phyloP scores from a whole-genome alignment of 2,888 invertebrate genomes.

The Xylocampa areola region DNA sequence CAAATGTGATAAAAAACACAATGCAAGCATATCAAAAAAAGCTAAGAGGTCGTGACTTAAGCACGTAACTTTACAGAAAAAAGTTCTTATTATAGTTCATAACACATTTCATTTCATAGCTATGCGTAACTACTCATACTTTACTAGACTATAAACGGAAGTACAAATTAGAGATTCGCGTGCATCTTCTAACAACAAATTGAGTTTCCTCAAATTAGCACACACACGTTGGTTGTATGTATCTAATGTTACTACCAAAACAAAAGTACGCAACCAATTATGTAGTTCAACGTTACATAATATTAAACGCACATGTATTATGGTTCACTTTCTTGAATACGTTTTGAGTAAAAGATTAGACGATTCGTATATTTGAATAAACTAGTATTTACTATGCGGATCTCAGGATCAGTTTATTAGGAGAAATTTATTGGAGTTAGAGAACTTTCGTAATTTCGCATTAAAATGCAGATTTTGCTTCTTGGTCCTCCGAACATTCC shows the following conservation, averaged over 20 bases:
- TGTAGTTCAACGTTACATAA: constrained; percentile 55
- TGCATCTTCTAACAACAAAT: constrained; percentile 50
- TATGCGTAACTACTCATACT: constrained; percentile 6
- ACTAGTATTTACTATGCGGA: constrained; percentile 44
- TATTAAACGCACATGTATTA: constrained; percentile 30
- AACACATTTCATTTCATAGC: constrained; percentile 6
- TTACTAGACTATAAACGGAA: constrained; percentile 24
- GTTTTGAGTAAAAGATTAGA: constrained; percentile 40
- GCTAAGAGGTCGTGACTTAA: constrained; percentile 14
- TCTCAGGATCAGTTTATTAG: constrained; percentile 39
- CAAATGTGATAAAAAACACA: constrained; percentile 20
- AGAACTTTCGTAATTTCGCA: constrained; percentile 33
- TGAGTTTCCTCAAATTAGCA: constrained; percentile 62
- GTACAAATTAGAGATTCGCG: constrained; percentile 57
- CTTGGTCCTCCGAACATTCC: constrained; percentile 14
- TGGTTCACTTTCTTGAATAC: constrained; percentile 40
- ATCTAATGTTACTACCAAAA: constrained; percentile 58
- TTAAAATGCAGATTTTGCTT: constrained; percentile 27
- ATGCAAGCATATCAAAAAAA: constrained; percentile 14
- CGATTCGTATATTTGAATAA: constrained; percentile 45
- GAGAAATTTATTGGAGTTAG: constrained; percentile 34
- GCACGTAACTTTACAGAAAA: constrained; percentile 15
- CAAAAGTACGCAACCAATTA: constrained; percentile 52
- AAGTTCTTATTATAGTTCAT: not conserved
- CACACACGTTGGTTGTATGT: constrained; percentile 48